Evolutionary conservation across 2,797 vertebrate species (phyloP).

Genomic region (Sebastes aleutianus): DNA sequence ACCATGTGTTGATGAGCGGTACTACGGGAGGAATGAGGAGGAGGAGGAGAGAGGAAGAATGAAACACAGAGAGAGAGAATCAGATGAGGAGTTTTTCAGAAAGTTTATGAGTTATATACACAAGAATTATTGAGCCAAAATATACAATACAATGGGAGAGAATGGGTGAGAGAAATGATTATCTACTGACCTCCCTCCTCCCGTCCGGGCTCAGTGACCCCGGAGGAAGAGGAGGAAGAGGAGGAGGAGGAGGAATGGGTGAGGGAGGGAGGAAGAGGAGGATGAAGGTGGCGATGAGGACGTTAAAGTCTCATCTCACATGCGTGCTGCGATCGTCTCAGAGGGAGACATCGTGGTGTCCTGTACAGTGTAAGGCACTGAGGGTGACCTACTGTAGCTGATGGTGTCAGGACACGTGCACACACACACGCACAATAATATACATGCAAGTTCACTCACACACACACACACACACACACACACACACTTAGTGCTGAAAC

Average conservation of each 20-base stretch:
- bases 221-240: not conserved
- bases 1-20: conserved; percentile 37
- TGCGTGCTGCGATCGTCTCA: conserved; percentile 29
- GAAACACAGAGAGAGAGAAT: not conserved
- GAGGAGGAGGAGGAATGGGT: not conserved
- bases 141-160: conserved; percentile 46
- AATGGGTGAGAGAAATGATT: conserved; percentile 36
- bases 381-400: conserved; percentile 71
- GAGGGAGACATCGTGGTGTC: conserved; percentile 48
- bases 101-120: conserved; percentile 81
- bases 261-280: not conserved
- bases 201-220: not conserved
- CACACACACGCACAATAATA: not conserved
- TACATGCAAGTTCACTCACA: not conserved
- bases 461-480: not conserved
- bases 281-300: conserved; percentile 12
- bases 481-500: not conserved
- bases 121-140: conserved; percentile 68
- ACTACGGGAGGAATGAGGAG: not conserved
- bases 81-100: conserved; percentile 68
- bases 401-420: conserved; percentile 54
- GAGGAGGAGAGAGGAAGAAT: not conserved
- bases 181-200: not conserved
- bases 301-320: not conserved
- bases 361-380: conserved; percentile 80